These are phyloP conservation scores for Tuta absoluta DNA, from an alignment of 2,888 invertebrate genomes.

Conservation along the genomic window DNA sequence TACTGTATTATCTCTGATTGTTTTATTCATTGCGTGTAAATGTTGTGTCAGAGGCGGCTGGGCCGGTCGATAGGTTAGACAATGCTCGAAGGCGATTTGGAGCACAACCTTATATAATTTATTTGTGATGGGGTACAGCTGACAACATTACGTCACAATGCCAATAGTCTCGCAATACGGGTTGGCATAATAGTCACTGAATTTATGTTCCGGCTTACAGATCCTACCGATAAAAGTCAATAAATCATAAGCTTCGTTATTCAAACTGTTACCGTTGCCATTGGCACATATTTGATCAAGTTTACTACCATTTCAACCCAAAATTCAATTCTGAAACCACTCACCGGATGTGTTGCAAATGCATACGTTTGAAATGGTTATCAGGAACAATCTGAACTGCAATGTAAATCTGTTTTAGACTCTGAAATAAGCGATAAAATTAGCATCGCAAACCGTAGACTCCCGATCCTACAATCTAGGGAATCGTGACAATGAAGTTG, in stretches of 20 bases:
- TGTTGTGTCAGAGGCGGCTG: conserved; percentile 43
- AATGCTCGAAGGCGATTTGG: conserved; percentile 48
- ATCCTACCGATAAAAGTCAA: conserved; percentile 44
- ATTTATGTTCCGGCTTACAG: conserved; percentile 34
- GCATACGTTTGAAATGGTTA: conserved; percentile 29
- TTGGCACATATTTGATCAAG: conserved; percentile 37
- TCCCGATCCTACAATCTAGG: conserved; percentile 31
- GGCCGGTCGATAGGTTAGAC: conserved; percentile 50
- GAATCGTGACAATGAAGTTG: conserved; percentile 34
- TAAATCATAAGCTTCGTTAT: conserved; percentile 44
- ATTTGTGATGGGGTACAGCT: conserved; percentile 44
- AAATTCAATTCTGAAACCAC: conserved; percentile 31
- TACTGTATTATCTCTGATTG: conserved; percentile 52
- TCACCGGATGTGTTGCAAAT: conserved; percentile 40
- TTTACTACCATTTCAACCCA: conserved; percentile 38
- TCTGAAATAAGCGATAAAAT: conserved; percentile 32
- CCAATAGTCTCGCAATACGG: conserved; percentile 42
- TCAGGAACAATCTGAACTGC: conserved; percentile 25
- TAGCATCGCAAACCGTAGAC: conserved; percentile 29
- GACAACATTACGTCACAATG: conserved; percentile 41
- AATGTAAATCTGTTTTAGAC: conserved; percentile 32
- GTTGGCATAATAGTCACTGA: conserved; percentile 26
- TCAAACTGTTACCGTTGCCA: conserved; percentile 19
- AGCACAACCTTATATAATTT: conserved; percentile 55
- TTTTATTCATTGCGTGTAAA: conserved; percentile 46